A percentile compares a stretch with the other conserved stretches of the same genome.
Evolutionary conservation across 2,888 invertebrate species (phyloP).

Genomic region (Caenorhabditis virilis): DNA sequence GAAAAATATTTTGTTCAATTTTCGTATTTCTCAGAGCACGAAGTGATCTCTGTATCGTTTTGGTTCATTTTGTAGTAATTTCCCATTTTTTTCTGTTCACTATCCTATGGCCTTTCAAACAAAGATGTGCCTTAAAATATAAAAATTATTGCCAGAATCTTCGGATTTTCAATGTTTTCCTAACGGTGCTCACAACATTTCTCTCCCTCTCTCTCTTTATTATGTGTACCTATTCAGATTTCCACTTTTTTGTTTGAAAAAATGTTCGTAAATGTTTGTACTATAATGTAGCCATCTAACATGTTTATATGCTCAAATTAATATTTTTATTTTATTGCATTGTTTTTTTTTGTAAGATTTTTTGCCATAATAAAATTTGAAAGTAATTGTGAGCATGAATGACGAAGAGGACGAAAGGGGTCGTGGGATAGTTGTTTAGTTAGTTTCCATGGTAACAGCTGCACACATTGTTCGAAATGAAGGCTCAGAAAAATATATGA

Average conservation of each 20-base stretch:
- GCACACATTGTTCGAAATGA: conserved; percentile 2
- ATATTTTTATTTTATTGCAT: conserved; percentile 1
- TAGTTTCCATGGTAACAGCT: conserved; percentile 21
- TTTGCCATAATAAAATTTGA: conserved; percentile 8
- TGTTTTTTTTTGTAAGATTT: neutral
- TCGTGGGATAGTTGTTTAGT: neutral
- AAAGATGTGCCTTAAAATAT: conserved; percentile 1
- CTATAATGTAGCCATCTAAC: conserved; percentile 26
- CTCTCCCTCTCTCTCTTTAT: conserved; percentile 2
- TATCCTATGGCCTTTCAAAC: conserved; percentile 11
- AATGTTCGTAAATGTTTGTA: conserved; percentile 24
- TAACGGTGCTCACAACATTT: conserved; percentile 2
- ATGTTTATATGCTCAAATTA: conserved; percentile 11
- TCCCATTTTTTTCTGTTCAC: neutral
- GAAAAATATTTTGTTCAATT: conserved; percentile 22
- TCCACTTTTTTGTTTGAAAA: neutral
- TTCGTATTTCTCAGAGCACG: conserved; percentile 26
- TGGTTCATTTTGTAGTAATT: neutral
- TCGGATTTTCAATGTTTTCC: neutral
- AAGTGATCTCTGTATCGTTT: conserved; percentile 35
- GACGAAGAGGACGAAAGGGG: too few species aligned
- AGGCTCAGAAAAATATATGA: neutral
- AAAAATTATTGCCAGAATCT: neutral
- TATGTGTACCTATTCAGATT: conserved; percentile 16
- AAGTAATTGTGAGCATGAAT: too few species aligned